phyloP scores from a whole-genome alignment of 2,888 invertebrate species.

The Epicampocera succincta region DNA sequence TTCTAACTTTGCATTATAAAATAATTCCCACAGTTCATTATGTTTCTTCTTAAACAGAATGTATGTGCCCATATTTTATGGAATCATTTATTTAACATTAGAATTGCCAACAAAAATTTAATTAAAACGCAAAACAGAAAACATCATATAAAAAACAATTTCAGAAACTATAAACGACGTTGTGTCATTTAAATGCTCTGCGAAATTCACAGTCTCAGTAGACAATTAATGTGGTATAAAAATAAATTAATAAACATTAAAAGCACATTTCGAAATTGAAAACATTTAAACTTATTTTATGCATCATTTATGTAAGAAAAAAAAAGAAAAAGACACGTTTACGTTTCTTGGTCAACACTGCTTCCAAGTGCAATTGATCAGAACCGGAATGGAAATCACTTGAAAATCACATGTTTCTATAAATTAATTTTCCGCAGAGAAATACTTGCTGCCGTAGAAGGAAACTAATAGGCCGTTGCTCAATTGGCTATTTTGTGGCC shows the following conservation, averaged over 20 bases:
- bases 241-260: conserved; percentile 23
- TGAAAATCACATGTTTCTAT: too few relatives aligned
- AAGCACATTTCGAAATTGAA: conserved; percentile 45
- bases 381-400: too few relatives aligned
- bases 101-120: conserved; percentile 10
- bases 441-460: too few relatives aligned
- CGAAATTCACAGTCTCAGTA: not conserved
- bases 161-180: conserved; percentile 10
- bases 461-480: too few relatives aligned
- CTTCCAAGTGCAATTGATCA: conserved; percentile 3
- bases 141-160: conserved; percentile 18
- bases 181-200: not conserved
- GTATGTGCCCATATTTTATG: too few relatives aligned
- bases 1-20: too few relatives aligned
- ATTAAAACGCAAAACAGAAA: conserved; percentile 10
- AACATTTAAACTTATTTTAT: conserved; percentile 42
- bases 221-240: conserved; percentile 31
- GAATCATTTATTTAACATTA: conserved; percentile 21
- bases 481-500: too few relatives aligned
- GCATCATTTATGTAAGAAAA: conserved; percentile 21
- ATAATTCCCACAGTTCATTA: too few relatives aligned
- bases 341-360: conserved; percentile 34
- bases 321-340: not conserved
- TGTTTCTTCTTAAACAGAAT: too few relatives aligned
- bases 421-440: too few relatives aligned